Conservation (phyloP, 2,888 invertebrate species). For the Sussaba pulchella region DNA sequence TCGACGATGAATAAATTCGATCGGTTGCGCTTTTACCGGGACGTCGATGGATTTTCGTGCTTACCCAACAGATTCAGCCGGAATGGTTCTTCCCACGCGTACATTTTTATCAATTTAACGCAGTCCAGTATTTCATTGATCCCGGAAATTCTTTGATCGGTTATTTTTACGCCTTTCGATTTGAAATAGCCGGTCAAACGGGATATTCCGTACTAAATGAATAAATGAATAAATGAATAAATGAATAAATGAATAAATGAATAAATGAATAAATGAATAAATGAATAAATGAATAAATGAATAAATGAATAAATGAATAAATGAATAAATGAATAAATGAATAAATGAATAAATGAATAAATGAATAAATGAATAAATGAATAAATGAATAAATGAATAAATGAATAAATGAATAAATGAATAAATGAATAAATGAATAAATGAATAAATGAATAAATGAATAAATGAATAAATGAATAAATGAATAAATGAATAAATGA, state of each 20-base stretch:
- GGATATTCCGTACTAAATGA: slow-evolving; percentile 83
- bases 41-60: too few relatives aligned
- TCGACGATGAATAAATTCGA: too few relatives aligned
- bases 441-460: not conserved
- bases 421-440: not conserved
- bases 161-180: slow-evolving; percentile 71
- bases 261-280: not conserved
- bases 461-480: not conserved
- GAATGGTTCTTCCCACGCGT: slow-evolving; percentile 88
- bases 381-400: not conserved
- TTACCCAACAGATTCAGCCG: slow-evolving; percentile 84
- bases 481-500: not conserved
- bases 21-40: too few relatives aligned
- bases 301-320: not conserved
- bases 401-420: not conserved
- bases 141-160: slow-evolving; percentile 84
- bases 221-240: slow-evolving; percentile 42
- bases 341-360: not conserved
- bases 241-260: not conserved
- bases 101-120: slow-evolving; percentile 88
- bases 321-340: not conserved
- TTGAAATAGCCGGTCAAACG: slow-evolving; percentile 82
- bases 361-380: not conserved
- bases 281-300: not conserved
- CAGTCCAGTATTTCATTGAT: slow-evolving; percentile 87